These are phyloP conservation scores for Heliocidaris erythrogramma DNA, from an alignment of 35 echinoderm and acorn worm species.

Conservation along the genomic window DNA sequence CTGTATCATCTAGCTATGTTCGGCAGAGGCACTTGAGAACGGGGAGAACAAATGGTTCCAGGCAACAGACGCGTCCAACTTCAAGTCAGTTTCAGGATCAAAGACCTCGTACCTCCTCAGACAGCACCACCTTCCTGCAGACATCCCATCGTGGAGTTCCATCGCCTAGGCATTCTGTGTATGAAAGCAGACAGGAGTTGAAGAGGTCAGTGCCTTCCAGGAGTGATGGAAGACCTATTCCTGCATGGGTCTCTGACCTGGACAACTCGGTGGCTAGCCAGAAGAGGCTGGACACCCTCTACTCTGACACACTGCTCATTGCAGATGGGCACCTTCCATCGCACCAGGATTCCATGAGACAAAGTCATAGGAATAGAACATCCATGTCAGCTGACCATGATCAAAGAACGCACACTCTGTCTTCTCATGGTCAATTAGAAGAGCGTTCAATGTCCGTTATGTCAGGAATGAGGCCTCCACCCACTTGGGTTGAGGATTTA, in stretches of 20 bases:
- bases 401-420: not conserved
- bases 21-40: not conserved
- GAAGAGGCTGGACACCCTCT: slow-evolving; percentile 26
- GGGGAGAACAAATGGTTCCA: too few species aligned
- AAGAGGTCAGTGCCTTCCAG: not conserved
- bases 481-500: slow-evolving; percentile 32
- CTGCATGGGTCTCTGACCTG: slow-evolving; percentile 67
- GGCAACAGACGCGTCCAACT: not conserved
- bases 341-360: not conserved
- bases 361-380: not conserved
- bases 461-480: slow-evolving; percentile 18
- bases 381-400: not conserved
- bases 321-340: not conserved
- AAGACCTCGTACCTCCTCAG: not conserved
- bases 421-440: not conserved
- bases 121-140: not conserved
- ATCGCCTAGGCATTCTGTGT: not conserved
- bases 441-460: slow-evolving; percentile 31
- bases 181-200: not conserved
- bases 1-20: not conserved
- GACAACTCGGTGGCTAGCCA: slow-evolving; percentile 24
- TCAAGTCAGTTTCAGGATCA: not conserved
- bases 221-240: slow-evolving; percentile 32
- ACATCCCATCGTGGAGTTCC: not conserved
- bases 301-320: not conserved